A percentile compares a stretch with the other conserved stretches of the same genome.
Conservation (phyloP, 2,888 invertebrate genomes). For the Erebia palarica region DNA sequence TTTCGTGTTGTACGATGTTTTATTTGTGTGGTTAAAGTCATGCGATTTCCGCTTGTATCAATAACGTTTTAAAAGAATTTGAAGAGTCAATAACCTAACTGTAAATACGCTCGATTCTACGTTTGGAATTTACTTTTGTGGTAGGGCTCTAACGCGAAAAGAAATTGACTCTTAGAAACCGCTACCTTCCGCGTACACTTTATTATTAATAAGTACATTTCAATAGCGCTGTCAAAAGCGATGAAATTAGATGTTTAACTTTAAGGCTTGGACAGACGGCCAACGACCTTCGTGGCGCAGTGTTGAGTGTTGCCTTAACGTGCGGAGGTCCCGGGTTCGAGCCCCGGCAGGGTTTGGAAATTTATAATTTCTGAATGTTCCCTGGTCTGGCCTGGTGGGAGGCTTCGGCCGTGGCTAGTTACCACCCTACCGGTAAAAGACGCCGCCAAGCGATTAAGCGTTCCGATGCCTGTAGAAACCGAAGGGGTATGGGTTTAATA, state of each 20-base stretch:
- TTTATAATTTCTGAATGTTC: too few species aligned
- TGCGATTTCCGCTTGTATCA: not conserved
- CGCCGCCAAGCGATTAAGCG: too few species aligned
- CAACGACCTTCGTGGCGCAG: too few species aligned
- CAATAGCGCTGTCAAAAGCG: not conserved
- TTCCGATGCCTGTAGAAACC: too few species aligned
- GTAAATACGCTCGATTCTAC: not conserved
- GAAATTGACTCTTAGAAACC: conserved; percentile 20
- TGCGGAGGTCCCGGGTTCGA: too few species aligned
- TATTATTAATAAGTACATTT: conserved; percentile 4
- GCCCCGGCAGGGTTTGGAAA: too few species aligned
- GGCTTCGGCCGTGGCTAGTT: too few species aligned
- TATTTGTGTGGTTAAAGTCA: not conserved
- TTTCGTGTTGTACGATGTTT: too few species aligned
- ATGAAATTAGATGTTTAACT: conserved; percentile 14
- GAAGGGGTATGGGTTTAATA: too few species aligned
- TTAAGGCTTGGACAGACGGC: not conserved
- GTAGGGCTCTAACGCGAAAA: not conserved
- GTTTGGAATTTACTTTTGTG: conserved; percentile 5
- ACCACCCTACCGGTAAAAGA: too few species aligned
- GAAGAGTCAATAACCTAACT: conserved; percentile 3
- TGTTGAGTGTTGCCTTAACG: too few species aligned
- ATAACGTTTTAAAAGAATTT: not conserved
- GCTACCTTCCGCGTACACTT: conserved; percentile 26
- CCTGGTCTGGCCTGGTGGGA: too few species aligned